Conservation (phyloP, 1,140 invertebrate species). For the Drosophila biarmipes region DNA sequence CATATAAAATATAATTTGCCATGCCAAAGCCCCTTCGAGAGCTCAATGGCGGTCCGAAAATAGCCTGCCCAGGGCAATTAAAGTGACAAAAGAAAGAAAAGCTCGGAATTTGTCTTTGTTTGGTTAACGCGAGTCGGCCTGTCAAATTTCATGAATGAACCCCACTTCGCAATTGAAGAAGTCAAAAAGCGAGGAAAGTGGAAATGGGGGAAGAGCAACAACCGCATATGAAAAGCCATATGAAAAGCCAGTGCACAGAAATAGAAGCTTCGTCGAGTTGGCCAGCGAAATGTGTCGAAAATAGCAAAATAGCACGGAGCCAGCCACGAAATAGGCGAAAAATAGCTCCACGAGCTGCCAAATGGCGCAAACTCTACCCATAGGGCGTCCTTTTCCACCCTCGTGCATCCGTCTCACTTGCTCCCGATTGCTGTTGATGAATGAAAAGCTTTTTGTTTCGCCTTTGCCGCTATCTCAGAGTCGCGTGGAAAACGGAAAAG, state of each 20-base stretch:
- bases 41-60: constrained; percentile 46
- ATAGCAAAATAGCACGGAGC: constrained; percentile 62
- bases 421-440: constrained; percentile 73
- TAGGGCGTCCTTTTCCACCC: constrained; percentile 20
- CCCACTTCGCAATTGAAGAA: constrained; percentile 60
- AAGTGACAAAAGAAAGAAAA: constrained; percentile 60
- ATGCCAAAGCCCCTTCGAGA: constrained; percentile 8
- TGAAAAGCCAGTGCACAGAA: constrained; percentile 25
- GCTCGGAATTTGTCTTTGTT: constrained; percentile 64
- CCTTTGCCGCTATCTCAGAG: constrained; percentile 51
- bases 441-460: constrained; percentile 78
- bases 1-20: constrained; percentile 4
- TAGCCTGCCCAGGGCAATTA: constrained; percentile 58
- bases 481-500: constrained; percentile 20
- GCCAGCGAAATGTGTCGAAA: constrained; percentile 43
- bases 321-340: constrained; percentile 56
- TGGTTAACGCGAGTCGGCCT: constrained; percentile 45
- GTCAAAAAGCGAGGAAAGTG: constrained; percentile 22
- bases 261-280: constrained; percentile 73
- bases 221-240: constrained; percentile 10
- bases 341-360: constrained; percentile 55
- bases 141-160: constrained; percentile 80
- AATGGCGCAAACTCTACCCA: constrained; percentile 73
- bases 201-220: constrained; percentile 21
- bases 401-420: constrained; percentile 5